Evolutionary conservation across 2,797 vertebrate genomes (phyloP).

Genomic region (Oryzias dopingdopingensis): DNA sequence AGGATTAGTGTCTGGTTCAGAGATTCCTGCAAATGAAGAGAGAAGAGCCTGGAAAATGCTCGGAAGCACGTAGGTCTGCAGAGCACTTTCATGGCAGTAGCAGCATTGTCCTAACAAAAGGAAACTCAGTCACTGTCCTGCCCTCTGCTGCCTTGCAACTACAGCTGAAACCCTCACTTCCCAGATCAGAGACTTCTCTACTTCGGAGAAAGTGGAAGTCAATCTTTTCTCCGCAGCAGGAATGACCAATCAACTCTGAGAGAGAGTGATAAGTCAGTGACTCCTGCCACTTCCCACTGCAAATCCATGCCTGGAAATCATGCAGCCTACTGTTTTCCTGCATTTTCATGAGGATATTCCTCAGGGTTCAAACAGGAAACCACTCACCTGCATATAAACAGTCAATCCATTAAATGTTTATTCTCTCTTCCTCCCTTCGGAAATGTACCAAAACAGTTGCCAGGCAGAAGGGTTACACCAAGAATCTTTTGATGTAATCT

Average conservation of each 20-base stretch:
- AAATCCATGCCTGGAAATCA: too few species aligned
- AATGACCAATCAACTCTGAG: constrained; percentile 56
- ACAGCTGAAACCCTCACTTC: constrained; percentile 12
- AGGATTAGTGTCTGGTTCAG: constrained; percentile 35
- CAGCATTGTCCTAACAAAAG: constrained; percentile 29
- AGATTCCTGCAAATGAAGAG: constrained; percentile 28
- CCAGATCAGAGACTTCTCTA: constrained; percentile 14
- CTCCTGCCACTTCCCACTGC: constrained; percentile 17
- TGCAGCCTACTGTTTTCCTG: too few species aligned
- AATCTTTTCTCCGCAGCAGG: constrained; percentile 40
- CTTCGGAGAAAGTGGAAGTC: constrained; percentile 40
- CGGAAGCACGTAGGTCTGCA: constrained; percentile 34
- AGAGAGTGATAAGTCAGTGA: constrained; percentile 47
- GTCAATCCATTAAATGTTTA: too few species aligned
- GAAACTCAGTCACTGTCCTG: constrained; percentile 36
- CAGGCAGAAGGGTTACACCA: too few species aligned
- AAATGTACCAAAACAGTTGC: too few species aligned
- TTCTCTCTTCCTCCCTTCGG: too few species aligned
- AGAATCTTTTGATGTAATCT: too few species aligned
- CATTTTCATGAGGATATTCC: not conserved
- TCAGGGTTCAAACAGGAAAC: not conserved
- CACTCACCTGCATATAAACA: not conserved
- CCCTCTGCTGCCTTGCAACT: constrained; percentile 32
- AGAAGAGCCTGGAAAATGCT: constrained; percentile 31
- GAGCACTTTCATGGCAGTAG: constrained; percentile 33